Percentiles rank a stretch among this genome's conserved stretches.
Conservation (phyloP, 1,140 invertebrate species). For the Aricia agestis region DNA sequence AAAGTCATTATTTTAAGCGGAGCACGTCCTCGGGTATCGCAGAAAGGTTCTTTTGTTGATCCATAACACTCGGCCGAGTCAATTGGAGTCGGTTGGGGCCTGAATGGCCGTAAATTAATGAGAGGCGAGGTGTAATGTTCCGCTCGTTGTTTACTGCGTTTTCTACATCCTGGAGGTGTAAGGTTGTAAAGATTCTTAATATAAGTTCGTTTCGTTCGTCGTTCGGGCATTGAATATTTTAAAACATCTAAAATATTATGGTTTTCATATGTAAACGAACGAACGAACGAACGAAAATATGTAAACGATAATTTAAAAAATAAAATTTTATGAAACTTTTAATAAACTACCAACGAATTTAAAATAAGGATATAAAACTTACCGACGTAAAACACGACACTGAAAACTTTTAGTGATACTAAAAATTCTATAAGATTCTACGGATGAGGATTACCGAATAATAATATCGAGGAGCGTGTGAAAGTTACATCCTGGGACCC, state of each 20-base stretch:
- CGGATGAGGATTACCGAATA: conserved; percentile 27
- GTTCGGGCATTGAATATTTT: background rate
- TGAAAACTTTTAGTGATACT: no score
- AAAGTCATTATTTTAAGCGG: conserved; percentile 62
- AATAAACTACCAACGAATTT: background rate
- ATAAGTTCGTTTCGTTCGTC: no score
- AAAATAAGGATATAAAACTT: background rate
- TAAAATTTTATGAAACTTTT: no score
- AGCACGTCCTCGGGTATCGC: conserved; percentile 52
- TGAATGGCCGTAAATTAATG: conserved; percentile 68
- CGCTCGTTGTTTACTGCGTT: conserved; percentile 33
- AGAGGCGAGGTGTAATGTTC: conserved; percentile 50
- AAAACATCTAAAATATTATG: no score
- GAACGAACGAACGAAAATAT: no score
- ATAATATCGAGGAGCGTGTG: conserved; percentile 51
- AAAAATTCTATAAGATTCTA: no score
- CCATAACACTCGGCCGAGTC: conserved; percentile 65
- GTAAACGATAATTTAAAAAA: no score
- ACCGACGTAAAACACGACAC: background rate
- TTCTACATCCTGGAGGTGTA: background rate
- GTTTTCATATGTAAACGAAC: no score
- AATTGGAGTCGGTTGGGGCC: conserved; percentile 57
- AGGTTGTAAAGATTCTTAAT: background rate
- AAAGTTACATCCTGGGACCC: conserved; percentile 54
- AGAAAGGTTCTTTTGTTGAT: conserved; percentile 65